A percentile compares a stretch with the other conserved stretches of the same genome.
Conservation (phyloP, 2,113 vertebrate genomes). For the Grammomys dolichurus region DNA sequence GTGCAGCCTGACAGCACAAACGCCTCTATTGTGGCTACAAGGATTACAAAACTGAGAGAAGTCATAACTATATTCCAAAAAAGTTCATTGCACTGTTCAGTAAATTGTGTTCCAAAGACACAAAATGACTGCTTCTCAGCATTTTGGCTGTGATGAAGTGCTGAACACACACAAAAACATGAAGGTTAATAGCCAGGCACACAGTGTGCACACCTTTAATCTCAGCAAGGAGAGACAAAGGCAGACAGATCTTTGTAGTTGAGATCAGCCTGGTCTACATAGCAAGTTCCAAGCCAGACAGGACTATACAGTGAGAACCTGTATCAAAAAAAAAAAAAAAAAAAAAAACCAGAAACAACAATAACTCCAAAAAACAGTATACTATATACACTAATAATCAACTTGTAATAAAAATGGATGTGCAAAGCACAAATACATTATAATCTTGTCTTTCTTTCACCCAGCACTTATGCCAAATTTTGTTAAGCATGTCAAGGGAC, state of each 20-base stretch:
- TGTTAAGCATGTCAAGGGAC: not conserved
- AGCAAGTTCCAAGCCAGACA: not conserved
- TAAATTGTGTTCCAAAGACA: constrained; percentile 6
- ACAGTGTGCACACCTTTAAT: not conserved
- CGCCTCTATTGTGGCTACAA: not conserved
- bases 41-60: not conserved
- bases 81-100: not conserved
- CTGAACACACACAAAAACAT: not conserved
- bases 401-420: not conserved
- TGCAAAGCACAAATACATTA: not conserved
- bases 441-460: not conserved
- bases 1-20: not conserved
- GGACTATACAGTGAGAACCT: not conserved
- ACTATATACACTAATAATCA: not conserved
- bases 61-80: not conserved
- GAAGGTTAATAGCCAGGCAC: not conserved
- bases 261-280: not conserved
- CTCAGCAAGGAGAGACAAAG: not conserved
- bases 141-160: not conserved
- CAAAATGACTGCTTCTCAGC: not conserved
- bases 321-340: not conserved
- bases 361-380: not conserved
- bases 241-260: not conserved
- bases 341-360: not conserved
- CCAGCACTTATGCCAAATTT: not conserved